Evolutionary conservation across 2,888 invertebrate genomes (phyloP), one percentile per base, ranked within the genome.

Genomic region (Melanotus villosus): DNA sequence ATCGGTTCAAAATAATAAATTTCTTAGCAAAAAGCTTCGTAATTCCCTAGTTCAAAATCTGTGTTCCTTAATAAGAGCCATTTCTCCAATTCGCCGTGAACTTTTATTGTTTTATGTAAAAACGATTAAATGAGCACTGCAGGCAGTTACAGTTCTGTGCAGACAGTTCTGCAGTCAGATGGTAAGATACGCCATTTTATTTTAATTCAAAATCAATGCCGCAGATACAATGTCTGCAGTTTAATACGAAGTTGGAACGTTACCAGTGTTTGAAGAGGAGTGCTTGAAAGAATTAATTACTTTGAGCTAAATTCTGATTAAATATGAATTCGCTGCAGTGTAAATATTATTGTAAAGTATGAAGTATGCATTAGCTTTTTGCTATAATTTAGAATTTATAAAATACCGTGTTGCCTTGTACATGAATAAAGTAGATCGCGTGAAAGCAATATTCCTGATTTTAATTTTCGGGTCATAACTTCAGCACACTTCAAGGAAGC

Each of bases 191-290:
- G 62, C 34, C 68, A 66, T 63, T 72, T 70, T 68, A 68, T 68
- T 74, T 73, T 73, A 72, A 74, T 69, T 70, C 66, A 67, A 72
- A 74, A 74, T 74, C 72, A 68, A 74, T 74, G 66, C 56, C 36
- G 54, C 56, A 66, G 62, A 66, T 63, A 70, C 64, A 60, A 43
- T 65, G 57, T 66, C 65, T 68, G 70, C 65, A 65, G 47, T 62
- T 65, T 65, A 54, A 57, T 64, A 30, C 47, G 30, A 23, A 58
- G 45, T 70, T 70, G 66, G 65, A 66, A 70, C 70, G 57, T 43
- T 63, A 66, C 70, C 70, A 70, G 52, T 34, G 12, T 60, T 65
- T 65, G 47, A 50, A 65, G 58, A 50, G 41, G 47, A 45, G 36
- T 58, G 36, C 58, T 65, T 38, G 45, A 65, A 65, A 45, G 65